Evolutionary conservation across 2,113 vertebrate species (phyloP).

Genomic region (Strix aluco): DNA sequence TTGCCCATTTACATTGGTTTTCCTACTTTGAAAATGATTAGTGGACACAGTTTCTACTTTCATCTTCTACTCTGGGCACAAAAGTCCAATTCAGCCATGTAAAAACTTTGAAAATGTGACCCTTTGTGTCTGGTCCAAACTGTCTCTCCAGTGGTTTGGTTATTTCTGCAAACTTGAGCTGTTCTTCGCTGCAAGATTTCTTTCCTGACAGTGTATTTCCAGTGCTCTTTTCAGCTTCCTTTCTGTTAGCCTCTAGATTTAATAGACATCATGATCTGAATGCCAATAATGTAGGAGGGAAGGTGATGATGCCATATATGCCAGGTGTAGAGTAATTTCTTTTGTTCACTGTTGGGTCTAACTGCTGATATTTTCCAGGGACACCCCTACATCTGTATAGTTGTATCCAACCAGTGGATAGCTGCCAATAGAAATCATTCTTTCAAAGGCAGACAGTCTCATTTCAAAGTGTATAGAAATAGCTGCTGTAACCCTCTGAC

Average conservation of each 20-base stretch:
- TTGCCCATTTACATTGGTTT: constrained; percentile 19
- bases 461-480: constrained; percentile 31
- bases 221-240: constrained; percentile 41
- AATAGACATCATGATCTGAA: background rate
- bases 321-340: constrained; percentile 36
- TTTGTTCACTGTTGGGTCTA: constrained; percentile 20
- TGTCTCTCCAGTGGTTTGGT: constrained; percentile 36
- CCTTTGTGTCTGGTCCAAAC: constrained; percentile 36
- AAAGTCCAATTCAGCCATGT: background rate
- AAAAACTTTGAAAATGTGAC: constrained; percentile 50
- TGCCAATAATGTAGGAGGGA: constrained; percentile 30
- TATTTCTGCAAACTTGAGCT: constrained; percentile 35
- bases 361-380: constrained; percentile 46
- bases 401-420: background rate
- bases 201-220: constrained; percentile 34
- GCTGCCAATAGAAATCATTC: constrained; percentile 42
- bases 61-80: constrained; percentile 6
- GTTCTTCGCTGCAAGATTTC: constrained; percentile 35
- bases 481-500: background rate
- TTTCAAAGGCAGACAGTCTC: background rate
- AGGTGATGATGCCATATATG: constrained; percentile 23
- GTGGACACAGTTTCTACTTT: constrained; percentile 4
- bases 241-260: constrained; percentile 25
- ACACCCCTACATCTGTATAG: background rate
- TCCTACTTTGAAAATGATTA: constrained; percentile 28